Base-by-base conservation (phyloP, 2,888 invertebrate genomes). In the Cephus sareptanus region DNA sequence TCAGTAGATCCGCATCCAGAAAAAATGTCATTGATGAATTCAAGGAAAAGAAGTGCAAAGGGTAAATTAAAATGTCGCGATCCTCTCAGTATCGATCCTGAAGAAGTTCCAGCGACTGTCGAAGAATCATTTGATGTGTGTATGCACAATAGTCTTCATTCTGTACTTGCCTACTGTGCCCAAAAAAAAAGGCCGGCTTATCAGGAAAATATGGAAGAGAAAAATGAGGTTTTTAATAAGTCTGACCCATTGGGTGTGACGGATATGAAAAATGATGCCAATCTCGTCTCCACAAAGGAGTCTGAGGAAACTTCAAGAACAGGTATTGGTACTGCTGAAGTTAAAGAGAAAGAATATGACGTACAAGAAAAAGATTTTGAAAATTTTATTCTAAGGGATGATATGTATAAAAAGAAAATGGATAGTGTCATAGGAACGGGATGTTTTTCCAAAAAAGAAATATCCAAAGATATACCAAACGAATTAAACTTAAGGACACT, bases 101-200 rank as follows among this genome's bases (percentile, higher is more conserved):
- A 56, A 56, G 56, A 56, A 56, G 9, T 56, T 56, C 23, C 56
- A 6, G 6, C 56, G 23, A 71, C 69, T 37, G 69, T 76, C 9
- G 70, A 77, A 3, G 81, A 81, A 11, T 83, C 85, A 1, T 87
- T 87, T 34, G 84, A 85, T 23, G 81, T 78, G 30, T 86, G 85
- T 37, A 89, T 89, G 87, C 89, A 90, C 75, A 82, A 83, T 4
- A 90, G 86, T 80, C 82, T 90, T 9, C 90, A 90, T 76, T 87
- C 82, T 23, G 87, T 89, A 3, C 80, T 90, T 6, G 88, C 86
- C 30, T 90, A 88, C 31, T 88, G 89, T 35, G 85, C 88, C 0
- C 85, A 86, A 71, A 79, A 89, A 34, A 83, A 85, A 71, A 77
- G 80, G 0, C 84, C 87, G 0, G 71, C 78, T 4, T 85, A 86